Evolutionary conservation across 2,113 vertebrate genomes (phyloP).

Genomic region (Alces alces): DNA sequence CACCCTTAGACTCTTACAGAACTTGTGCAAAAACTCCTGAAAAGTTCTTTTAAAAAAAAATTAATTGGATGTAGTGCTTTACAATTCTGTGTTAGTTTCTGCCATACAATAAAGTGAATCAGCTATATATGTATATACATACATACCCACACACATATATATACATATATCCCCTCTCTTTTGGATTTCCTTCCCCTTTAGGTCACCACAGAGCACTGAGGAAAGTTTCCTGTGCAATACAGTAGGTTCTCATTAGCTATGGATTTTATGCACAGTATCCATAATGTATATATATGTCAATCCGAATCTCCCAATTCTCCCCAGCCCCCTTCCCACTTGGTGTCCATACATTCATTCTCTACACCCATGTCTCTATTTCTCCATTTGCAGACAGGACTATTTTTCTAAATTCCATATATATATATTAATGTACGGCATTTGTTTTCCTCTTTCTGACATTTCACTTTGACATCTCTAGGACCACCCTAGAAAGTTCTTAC

Average conservation of each 20-base stretch:
- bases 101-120: not conserved
- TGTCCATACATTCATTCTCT: not conserved
- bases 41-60: not conserved
- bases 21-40: not conserved
- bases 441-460: not conserved
- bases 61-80: not conserved
- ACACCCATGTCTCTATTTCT: not conserved
- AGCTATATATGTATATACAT: not conserved
- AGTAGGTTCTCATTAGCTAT: not conserved
- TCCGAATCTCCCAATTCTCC: not conserved
- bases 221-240: not conserved
- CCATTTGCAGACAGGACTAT: not conserved
- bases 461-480: not conserved
- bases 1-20: not conserved
- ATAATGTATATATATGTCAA: not conserved
- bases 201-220: not conserved
- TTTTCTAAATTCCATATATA: not conserved
- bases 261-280: not conserved
- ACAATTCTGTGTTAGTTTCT: not conserved
- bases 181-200: not conserved
- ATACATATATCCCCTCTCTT: not conserved
- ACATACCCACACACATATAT: too few species aligned
- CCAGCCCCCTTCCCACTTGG: not conserved
- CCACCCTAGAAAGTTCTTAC: not conserved
- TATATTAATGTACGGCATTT: not conserved